Conservation (phyloP, 2,797 vertebrate genomes). For the Pipistrellus nathusii region DNA sequence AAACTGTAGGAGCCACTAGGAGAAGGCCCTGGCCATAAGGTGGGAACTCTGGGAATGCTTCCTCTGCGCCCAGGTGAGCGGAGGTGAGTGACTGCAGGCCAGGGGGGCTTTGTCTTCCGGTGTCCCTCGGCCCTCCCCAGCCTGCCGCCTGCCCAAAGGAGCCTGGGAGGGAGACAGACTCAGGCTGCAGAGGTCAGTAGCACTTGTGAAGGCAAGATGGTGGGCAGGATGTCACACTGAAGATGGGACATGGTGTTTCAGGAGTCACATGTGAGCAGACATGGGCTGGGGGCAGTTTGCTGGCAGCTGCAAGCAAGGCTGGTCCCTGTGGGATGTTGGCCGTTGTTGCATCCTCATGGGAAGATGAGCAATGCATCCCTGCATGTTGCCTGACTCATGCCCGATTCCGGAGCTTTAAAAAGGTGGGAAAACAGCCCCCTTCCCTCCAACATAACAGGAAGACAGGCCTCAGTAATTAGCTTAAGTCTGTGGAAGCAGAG, state of each 20-base stretch:
- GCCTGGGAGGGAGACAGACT: background rate
- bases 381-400: slow-evolving; percentile 46
- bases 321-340: slow-evolving; percentile 35
- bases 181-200: background rate
- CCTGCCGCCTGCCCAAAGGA: background rate
- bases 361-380: slow-evolving; percentile 61
- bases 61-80: background rate
- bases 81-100: background rate
- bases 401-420: slow-evolving; percentile 48
- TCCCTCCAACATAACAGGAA: background rate
- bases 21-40: background rate
- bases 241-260: background rate
- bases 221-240: background rate
- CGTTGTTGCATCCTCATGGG: background rate
- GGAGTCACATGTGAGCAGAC: rapidly evolving
- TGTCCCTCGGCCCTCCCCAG: background rate
- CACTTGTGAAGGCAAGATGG: background rate
- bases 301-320: background rate
- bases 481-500: background rate
- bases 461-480: background rate
- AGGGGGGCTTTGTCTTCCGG: background rate
- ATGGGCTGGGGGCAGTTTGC: background rate
- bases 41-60: background rate
- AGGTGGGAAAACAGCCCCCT: background rate
- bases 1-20: background rate